Percentiles rank a stretch among this genome's conserved stretches.
Evolutionary conservation across 2,888 invertebrate species (phyloP).

Genomic region (Tanypteryx hageni): DNA sequence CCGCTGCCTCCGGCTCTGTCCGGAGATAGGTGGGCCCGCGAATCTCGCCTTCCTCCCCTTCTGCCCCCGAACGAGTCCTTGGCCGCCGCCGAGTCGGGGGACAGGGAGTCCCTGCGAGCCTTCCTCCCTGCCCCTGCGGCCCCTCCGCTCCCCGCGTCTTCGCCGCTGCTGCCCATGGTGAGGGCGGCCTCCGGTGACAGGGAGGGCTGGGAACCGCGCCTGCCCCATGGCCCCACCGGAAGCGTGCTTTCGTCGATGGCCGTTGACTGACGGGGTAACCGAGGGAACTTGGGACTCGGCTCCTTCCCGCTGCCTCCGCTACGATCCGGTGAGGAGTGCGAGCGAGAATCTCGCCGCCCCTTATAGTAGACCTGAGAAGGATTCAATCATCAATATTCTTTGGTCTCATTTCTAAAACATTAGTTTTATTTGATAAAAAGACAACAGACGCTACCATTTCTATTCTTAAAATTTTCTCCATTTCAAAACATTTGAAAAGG

Average conservation of each 20-base stretch:
- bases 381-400: conserved; percentile 65
- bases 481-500: no score
- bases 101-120: conserved; percentile 90
- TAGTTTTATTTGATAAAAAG: no score
- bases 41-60: conserved; percentile 83
- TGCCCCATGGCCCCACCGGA: conserved; percentile 80
- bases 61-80: conserved; percentile 75
- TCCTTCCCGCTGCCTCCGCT: conserved; percentile 70
- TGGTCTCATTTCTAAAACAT: no score
- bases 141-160: conserved; percentile 73
- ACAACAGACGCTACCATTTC: no score
- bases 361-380: conserved; percentile 71
- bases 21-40: conserved; percentile 84
- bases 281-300: conserved; percentile 77
- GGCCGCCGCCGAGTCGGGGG: conserved; percentile 90
- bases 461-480: no score
- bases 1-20: conserved; percentile 86
- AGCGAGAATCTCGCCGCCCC: conserved; percentile 72
- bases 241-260: conserved; percentile 91
- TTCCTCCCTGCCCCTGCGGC: conserved; percentile 74
- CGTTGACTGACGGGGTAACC: conserved; percentile 90
- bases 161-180: conserved; percentile 73
- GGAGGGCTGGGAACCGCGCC: conserved; percentile 89
- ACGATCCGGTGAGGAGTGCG: conserved; percentile 73
- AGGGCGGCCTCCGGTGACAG: conserved; percentile 84